A percentile compares a stretch with the other conserved stretches of the same genome.
Conservation (phyloP, 2,888 invertebrate genomes). For the Dicycla oo region DNA sequence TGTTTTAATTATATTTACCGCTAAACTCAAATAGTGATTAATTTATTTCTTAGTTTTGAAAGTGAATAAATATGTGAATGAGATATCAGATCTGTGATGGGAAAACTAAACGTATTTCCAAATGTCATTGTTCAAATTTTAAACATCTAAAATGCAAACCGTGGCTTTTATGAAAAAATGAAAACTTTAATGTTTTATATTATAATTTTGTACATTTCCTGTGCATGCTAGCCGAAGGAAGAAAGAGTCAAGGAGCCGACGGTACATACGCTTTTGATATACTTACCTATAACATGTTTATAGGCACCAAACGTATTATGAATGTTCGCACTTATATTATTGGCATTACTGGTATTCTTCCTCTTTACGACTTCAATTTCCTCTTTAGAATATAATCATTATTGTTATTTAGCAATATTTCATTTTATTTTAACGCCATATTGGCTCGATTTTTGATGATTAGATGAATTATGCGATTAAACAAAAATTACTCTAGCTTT, state of each 20-base stretch:
- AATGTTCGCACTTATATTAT: constrained; percentile 26
- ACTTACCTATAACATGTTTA: constrained; percentile 13
- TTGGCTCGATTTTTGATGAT: not conserved
- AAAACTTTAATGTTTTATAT: not conserved
- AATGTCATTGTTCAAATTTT: not conserved
- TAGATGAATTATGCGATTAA: not conserved
- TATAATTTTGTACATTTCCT: constrained; percentile 17
- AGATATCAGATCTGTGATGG: not conserved
- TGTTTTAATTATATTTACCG: no score
- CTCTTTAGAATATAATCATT: not conserved
- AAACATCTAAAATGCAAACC: not conserved
- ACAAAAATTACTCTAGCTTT: not conserved
- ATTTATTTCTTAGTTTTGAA: not conserved
- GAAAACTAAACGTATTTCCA: not conserved
- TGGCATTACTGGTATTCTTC: constrained; percentile 38
- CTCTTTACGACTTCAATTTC: not conserved
- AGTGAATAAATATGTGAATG: not conserved
- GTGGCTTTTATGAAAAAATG: not conserved
- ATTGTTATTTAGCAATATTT: not conserved
- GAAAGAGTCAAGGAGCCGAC: constrained; percentile 64
- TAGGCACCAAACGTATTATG: constrained; percentile 18
- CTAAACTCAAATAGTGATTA: no score
- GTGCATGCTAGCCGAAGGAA: constrained; percentile 71
- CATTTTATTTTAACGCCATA: not conserved
- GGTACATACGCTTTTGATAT: constrained; percentile 63